phyloP scores from a whole-genome alignment of 2,888 invertebrate species.

The Hyalella azteca region DNA sequence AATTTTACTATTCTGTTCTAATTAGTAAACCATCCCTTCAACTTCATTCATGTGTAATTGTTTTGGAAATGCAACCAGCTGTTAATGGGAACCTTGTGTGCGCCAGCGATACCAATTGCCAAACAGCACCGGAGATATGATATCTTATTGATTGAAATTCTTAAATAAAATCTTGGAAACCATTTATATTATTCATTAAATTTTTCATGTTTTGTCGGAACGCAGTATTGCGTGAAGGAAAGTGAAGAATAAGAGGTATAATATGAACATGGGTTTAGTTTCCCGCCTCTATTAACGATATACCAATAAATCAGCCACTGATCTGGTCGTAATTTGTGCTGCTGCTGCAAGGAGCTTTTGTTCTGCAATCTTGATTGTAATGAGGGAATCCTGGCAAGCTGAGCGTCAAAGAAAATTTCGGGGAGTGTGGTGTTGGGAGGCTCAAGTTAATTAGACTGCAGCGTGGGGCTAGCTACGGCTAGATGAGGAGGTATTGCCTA shows the following conservation, averaged over 20 bases:
- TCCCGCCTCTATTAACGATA: neutral
- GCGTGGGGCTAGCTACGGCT: neutral
- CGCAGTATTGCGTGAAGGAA: neutral
- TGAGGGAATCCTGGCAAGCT: conserved; percentile 28
- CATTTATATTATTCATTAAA: neutral
- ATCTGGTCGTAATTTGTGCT: too few species aligned
- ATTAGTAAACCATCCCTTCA: too few species aligned
- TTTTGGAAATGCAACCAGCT: too few species aligned
- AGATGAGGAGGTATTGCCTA: conserved; percentile 21
- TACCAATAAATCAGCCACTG: neutral
- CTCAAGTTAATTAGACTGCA: conserved; percentile 6
- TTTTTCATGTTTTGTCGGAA: neutral
- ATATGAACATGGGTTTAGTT: neutral
- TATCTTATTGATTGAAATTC: too few species aligned
- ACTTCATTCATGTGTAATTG: too few species aligned
- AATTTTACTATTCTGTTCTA: too few species aligned
- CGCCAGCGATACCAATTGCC: too few species aligned
- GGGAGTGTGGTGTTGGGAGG: conserved; percentile 4
- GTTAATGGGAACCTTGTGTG: too few species aligned
- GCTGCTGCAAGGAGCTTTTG: too few species aligned
- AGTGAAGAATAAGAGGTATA: neutral
- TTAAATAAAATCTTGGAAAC: too few species aligned
- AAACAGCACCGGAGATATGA: too few species aligned
- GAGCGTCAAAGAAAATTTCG: neutral
- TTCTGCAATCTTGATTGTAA: neutral